A percentile compares a stretch with the other conserved stretches of the same genome.
These are phyloP conservation scores for Phyllotreta cruciferae DNA, from an alignment of 2,888 invertebrate species.

Conservation along the genomic window DNA sequence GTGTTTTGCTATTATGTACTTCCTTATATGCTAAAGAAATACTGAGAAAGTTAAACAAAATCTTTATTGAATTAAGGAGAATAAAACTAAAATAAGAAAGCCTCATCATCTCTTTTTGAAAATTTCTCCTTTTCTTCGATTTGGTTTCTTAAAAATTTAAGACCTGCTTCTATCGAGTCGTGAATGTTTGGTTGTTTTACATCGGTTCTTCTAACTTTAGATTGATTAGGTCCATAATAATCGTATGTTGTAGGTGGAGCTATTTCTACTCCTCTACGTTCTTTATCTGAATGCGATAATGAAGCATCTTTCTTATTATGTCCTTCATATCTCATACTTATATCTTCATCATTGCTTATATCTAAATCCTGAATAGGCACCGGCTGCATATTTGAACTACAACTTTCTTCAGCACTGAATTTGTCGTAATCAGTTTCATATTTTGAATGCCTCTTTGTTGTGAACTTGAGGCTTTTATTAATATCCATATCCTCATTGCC, in stretches of 20 bases:
- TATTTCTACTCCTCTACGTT: conserved; percentile 62
- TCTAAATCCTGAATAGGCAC: conserved; percentile 47
- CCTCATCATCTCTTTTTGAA: conserved; percentile 32
- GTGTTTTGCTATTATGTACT: no score
- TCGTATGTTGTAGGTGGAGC: conserved; percentile 73
- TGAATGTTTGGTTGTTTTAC: conserved; percentile 53
- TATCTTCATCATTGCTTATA: not conserved
- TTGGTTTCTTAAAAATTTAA: conserved; percentile 63
- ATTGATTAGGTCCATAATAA: conserved; percentile 64
- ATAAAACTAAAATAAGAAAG: conserved; percentile 30
- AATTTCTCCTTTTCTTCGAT: conserved; percentile 59
- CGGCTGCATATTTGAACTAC: conserved; percentile 42
- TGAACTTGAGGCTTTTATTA: conserved; percentile 50
- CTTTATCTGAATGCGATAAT: conserved; percentile 40
- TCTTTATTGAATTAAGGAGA: not conserved
- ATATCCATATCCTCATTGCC: conserved; percentile 11
- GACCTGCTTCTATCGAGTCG: conserved; percentile 65
- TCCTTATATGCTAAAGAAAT: no score
- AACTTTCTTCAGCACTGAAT: conserved; percentile 26
- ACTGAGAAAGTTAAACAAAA: no score
- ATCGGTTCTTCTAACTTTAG: conserved; percentile 40
- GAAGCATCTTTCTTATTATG: conserved; percentile 4
- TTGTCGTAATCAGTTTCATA: conserved; percentile 38
- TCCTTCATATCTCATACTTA: not conserved
- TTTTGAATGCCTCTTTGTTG: conserved; percentile 47